Evolutionary conservation across 2,888 invertebrate genomes (phyloP), one percentile per base, ranked within the genome.

Genomic region (Lumbricus terrestris): DNA sequence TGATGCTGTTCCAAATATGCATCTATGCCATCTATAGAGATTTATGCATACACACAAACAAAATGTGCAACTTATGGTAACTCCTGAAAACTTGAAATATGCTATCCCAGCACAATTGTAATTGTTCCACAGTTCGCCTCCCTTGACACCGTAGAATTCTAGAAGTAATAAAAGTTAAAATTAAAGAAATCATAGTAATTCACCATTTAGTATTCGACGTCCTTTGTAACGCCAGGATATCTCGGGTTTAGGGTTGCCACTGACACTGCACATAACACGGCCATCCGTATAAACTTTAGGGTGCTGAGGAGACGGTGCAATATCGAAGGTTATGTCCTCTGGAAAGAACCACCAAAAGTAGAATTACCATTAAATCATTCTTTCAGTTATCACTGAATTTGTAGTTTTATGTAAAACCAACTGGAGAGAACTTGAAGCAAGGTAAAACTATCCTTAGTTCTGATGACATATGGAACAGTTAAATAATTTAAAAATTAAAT

Each of bases 251-350:
- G 91, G 91, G n/a, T 37, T 85, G 5, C 91, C 91, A 33, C n/a
- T 90, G 88, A 90, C 91, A 6, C 89, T 40, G 88, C 91, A 93
- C 40, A 90, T 89, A 35, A 93, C 92, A 69, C 91, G 82, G 38
- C 92, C 92, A 82, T 92, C 90, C 4, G 91, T 91, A 91, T 91
- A 34, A 82, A 92, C 90, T 29, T 88, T 90, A 11, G 92, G 92
- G 34, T 91, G 85, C 91, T 93, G 93, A 0, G 90, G 90, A 2
- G 20, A 29, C 0, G 92, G 91, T 4, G 90, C 92, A 85, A 92
- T 37, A n/a, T 91, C 92, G 88, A 93, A 93, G 35, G 92, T 91
- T 54, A 93, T 92, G 89, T 92, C 93, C 92, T 92, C 93, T 93
- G 92, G 20, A 82, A 35, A 90, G 47, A 40, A 69, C n/a, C 69